Evolutionary conservation across 2,113 vertebrate species (phyloP).

Genomic region (Antennarius striatus): DNA sequence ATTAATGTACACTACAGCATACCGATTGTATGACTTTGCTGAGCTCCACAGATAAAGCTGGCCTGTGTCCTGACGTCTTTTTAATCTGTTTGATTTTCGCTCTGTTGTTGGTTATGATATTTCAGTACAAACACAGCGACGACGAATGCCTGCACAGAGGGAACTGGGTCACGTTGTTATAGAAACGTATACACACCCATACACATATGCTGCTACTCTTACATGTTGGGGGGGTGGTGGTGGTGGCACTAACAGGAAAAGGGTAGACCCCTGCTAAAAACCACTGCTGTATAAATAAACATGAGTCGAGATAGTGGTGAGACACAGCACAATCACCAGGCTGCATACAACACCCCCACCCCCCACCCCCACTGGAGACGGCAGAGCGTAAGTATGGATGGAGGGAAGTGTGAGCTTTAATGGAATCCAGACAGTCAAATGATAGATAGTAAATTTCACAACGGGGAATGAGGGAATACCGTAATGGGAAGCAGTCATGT

Average conservation of each 20-base stretch:
- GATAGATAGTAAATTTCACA: conserved; percentile 71
- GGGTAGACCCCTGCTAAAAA: conserved; percentile 21
- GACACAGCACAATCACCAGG: conserved; percentile 26
- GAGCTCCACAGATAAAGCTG: conserved; percentile 30
- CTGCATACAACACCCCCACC: too few relatives aligned
- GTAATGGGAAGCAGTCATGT: conserved; percentile 46
- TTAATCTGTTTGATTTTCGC: conserved; percentile 19
- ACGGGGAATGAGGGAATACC: conserved; percentile 61
- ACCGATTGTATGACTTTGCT: conserved; percentile 39
- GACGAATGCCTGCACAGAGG: not conserved
- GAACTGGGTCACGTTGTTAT: conserved; percentile 6
- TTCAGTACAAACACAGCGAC: conserved; percentile 10
- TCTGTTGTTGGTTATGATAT: conserved; percentile 2
- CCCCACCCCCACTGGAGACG: not conserved
- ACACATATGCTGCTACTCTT: not conserved
- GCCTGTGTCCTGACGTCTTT: not conserved
- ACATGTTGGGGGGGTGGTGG: not conserved
- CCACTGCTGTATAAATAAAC: conserved; percentile 40
- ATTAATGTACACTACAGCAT: conserved; percentile 62
- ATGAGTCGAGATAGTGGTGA: conserved; percentile 20
- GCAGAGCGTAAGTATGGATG: conserved; percentile 18
- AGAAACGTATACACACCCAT: not conserved
- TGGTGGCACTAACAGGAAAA: conserved; percentile 7
- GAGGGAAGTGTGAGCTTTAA: conserved; percentile 43
- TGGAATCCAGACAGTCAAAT: conserved; percentile 59